Evolutionary conservation across 1,140 invertebrate species (phyloP), one percentile per base, ranked within the genome.

Genomic region (Hylaeus volcanicus): DNA sequence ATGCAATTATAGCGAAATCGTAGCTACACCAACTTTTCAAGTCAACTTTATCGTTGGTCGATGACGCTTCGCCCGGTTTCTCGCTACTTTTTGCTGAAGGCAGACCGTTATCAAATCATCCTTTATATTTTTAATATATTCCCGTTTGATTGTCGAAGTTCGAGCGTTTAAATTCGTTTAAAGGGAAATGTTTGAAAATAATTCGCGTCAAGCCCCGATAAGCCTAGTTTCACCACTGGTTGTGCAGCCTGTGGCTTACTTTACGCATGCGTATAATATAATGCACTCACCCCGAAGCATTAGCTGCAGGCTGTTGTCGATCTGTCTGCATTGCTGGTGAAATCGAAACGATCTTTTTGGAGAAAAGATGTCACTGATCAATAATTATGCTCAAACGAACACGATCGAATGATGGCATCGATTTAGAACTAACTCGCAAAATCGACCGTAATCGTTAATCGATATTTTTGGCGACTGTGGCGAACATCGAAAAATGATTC

Each of bases 241-340:
- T 26, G 26, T 26, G 26, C 26, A 26, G 26, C 26, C 26, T 26
- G 26, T 26, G 26, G 26, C 26, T 26, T 26, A 26, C 2, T 48
- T 48, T 48, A 6, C 45, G 45, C 45, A n/a, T 64, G 26, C 9
- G 63, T 64, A 64, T 14, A 14, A 41, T 64, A 64, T 11, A 41
- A 43, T n/a, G n/a, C 14, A 64, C 26, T 64, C 41, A 64, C 61
- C 37, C 2, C 61, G 3, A 26, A 41, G 70, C 77, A 53, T 26
- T 26, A 26, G 26, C 0, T 26, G 26, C 26, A 26, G 26, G 26
- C 55, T 61, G 9, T 51, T 41, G 71, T 56, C 58, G 72, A 74
- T 53, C 15, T 51, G 82, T 26, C 84, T 88, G 84, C 45, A 93
- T 92, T 93, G 91, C 92, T 85, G 79, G 87, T 91, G 90, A 91